phyloP scores from a whole-genome alignment of 2,888 invertebrate genomes.

The Autographa gamma region DNA sequence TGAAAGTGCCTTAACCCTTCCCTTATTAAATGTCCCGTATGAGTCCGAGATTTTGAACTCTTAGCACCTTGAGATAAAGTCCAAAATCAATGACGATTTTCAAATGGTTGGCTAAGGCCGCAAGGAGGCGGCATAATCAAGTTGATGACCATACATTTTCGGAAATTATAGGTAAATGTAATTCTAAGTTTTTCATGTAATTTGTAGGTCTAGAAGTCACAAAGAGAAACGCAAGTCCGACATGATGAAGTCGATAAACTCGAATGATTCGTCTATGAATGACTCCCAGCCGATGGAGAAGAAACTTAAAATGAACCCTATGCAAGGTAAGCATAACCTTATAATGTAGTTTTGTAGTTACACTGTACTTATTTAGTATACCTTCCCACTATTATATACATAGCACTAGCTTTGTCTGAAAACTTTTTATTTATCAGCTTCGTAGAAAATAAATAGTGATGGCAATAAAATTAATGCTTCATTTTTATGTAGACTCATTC shows the following conservation, averaged over 20 bases:
- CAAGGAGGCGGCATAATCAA: no score
- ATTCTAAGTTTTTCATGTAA: constrained; percentile 7
- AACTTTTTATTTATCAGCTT: background rate
- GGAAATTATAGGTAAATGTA: no score
- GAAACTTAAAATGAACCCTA: constrained; percentile 82
- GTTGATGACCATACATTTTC: background rate
- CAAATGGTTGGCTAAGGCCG: no score
- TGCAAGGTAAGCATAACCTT: constrained; percentile 78
- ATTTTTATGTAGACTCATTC: background rate
- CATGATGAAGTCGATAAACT: constrained; percentile 84
- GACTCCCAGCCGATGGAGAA: constrained; percentile 83
- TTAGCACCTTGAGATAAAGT: no score
- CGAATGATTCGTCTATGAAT: constrained; percentile 75
- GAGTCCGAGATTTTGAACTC: no score
- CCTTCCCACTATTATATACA: background rate
- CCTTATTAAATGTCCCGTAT: no score
- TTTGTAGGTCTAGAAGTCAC: constrained; percentile 90
- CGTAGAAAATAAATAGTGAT: background rate
- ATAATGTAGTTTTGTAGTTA: background rate
- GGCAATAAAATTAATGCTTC: background rate
- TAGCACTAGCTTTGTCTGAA: background rate
- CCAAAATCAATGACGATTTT: no score
- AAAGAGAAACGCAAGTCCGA: constrained; percentile 87
- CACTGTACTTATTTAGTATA: background rate
- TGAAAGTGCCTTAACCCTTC: no score